A percentile compares a stretch with the other conserved stretches of the same genome.
Conservation (phyloP, 2,888 invertebrate species). For the Boloria selene region DNA sequence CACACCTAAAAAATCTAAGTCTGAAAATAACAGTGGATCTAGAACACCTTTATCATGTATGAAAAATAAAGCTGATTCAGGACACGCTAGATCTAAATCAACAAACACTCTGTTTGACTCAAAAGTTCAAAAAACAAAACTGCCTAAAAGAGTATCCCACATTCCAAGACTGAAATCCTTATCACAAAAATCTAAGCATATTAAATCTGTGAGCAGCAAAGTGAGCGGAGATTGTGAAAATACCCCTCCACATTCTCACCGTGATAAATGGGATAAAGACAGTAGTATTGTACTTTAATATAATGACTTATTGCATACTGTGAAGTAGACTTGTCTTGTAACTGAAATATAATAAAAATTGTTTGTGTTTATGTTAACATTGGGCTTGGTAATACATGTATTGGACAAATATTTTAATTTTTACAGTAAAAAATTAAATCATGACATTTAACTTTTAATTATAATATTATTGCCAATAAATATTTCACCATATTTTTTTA, state of each 20-base stretch:
- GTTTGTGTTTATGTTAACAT: neutral
- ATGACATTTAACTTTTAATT: slow-evolving; percentile 28
- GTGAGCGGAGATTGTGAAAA: slow-evolving; percentile 75
- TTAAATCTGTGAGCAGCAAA: slow-evolving; percentile 55
- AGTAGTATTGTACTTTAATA: slow-evolving; percentile 70
- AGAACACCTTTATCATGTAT: slow-evolving; percentile 78
- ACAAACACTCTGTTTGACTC: slow-evolving; percentile 66
- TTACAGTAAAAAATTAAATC: slow-evolving; percentile 15
- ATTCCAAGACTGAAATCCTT: slow-evolving; percentile 74
- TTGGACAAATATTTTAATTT: neutral
- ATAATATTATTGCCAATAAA: slow-evolving; percentile 31
- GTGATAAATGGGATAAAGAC: slow-evolving; percentile 78
- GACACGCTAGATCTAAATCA: slow-evolving; percentile 71
- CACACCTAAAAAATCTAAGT: slow-evolving; percentile 68
- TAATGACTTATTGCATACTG: slow-evolving; percentile 12
- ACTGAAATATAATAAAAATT: neutral
- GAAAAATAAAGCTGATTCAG: slow-evolving; percentile 71
- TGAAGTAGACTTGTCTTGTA: neutral
- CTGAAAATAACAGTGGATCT: slow-evolving; percentile 58
- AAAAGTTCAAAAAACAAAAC: slow-evolving; percentile 54
- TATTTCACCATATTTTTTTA: slow-evolving; percentile 7
- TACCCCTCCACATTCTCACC: slow-evolving; percentile 75
- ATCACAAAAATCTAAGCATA: slow-evolving; percentile 54
- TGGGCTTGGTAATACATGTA: neutral
- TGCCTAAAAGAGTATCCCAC: slow-evolving; percentile 65